These are phyloP conservation scores for Atopsyche davidsoni DNA, from an alignment of 1,140 invertebrate genomes.

Conservation along the genomic window DNA sequence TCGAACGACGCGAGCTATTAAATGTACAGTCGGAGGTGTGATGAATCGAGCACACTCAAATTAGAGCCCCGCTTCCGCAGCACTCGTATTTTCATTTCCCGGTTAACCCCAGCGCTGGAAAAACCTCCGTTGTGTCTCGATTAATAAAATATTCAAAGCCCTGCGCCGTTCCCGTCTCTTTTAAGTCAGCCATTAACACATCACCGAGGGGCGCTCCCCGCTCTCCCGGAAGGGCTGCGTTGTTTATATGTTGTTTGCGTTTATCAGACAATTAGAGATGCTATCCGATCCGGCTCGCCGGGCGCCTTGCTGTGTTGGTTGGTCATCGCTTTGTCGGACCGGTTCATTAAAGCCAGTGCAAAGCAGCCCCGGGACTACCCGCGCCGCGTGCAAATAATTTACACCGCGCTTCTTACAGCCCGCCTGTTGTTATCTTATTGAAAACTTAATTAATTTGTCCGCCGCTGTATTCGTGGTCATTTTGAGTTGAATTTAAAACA, in stretches of 20 bases:
- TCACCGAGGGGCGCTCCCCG: slow-evolving; percentile 12
- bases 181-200: slow-evolving; percentile 22
- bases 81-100: not conserved
- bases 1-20: too few species aligned
- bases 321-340: slow-evolving; percentile 22
- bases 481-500: too few species aligned
- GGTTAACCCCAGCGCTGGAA: not conserved
- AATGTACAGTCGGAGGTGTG: too few species aligned
- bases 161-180: not conserved
- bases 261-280: slow-evolving; percentile 31
- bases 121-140: slow-evolving; percentile 6
- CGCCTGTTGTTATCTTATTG: slow-evolving; percentile 23
- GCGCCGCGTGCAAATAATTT: slow-evolving; percentile 19
- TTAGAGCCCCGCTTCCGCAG: not conserved
- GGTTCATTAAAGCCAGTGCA: slow-evolving; percentile 21
- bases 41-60: not conserved
- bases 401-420: slow-evolving; percentile 5
- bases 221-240: slow-evolving; percentile 4
- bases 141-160: slow-evolving; percentile 19
- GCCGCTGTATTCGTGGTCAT: not conserved
- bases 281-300: slow-evolving; percentile 18
- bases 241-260: slow-evolving; percentile 28
- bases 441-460: slow-evolving; percentile 28
- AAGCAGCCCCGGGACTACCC: too few species aligned
- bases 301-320: slow-evolving; percentile 4